Evolutionary conservation across 2,797 vertebrate genomes (phyloP).

Genomic region (Lepidocolaptes lacrymiger): DNA sequence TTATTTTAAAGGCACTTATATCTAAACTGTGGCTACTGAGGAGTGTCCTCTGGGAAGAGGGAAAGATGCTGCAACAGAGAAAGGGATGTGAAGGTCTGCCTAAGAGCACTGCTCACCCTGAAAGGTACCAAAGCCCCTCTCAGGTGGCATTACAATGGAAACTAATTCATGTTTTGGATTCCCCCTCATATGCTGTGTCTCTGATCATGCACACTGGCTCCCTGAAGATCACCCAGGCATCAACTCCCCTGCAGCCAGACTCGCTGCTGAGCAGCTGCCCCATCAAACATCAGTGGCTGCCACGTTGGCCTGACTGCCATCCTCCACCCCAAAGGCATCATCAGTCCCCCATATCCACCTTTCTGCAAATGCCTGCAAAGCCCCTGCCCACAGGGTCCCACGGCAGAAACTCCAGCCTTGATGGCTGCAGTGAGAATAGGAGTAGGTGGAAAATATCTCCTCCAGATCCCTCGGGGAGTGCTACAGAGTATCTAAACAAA

Average conservation of each 20-base stretch:
- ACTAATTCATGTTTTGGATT: neutral
- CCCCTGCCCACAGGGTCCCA: neutral
- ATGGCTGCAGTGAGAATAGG: neutral
- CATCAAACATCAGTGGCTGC: fast-evolving
- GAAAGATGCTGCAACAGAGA: neutral
- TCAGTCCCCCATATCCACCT: fast-evolving
- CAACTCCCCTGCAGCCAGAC: fast-evolving
- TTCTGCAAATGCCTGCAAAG: neutral
- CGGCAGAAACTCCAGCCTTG: fast-evolving
- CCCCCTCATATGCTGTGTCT: neutral
- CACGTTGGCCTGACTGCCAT: fast-evolving
- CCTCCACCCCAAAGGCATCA: neutral
- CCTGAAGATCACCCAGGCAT: neutral
- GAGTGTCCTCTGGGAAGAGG: neutral
- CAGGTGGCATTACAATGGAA: neutral
- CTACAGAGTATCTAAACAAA: slow-evolving; percentile 9
- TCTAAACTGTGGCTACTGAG: neutral
- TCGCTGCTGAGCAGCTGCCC: neutral
- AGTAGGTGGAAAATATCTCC: slow-evolving; percentile 15
- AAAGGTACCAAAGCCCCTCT: neutral
- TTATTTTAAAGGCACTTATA: neutral
- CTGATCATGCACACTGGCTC: neutral
- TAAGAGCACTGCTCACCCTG: fast-evolving
- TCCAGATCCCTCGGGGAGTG: neutral
- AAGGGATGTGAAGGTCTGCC: neutral